These are phyloP conservation scores for Luperina nickerlii DNA, from an alignment of 2,888 invertebrate species.

Conservation along the genomic window DNA sequence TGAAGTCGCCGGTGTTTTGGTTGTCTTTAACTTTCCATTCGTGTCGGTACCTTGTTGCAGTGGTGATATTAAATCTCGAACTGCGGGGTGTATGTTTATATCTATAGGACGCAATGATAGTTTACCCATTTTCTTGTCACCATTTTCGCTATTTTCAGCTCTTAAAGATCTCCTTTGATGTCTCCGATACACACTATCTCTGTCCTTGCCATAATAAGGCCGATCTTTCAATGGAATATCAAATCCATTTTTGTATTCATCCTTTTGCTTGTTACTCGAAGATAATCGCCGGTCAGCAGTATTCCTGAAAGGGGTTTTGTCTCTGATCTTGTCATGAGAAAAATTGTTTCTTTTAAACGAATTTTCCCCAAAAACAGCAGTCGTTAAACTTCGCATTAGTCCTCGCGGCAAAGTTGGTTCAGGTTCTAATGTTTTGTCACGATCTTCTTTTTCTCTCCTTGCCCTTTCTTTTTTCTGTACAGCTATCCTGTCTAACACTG, in stretches of 20 bases:
- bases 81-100: constrained; percentile 85
- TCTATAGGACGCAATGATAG: constrained; percentile 90
- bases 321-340: constrained; percentile 90
- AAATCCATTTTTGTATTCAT: constrained; percentile 83
- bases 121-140: constrained; percentile 86
- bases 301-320: constrained; percentile 92
- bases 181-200: constrained; percentile 87
- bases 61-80: constrained; percentile 90
- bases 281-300: constrained; percentile 85
- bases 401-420: constrained; percentile 85
- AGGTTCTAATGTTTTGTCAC: constrained; percentile 93
- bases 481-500: constrained; percentile 93
- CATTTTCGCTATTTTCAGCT: constrained; percentile 92
- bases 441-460: constrained; percentile 88
- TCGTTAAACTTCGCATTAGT: constrained; percentile 93
- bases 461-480: constrained; percentile 90
- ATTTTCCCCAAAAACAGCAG: constrained; percentile 93
- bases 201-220: constrained; percentile 84
- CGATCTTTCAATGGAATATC: constrained; percentile 79
- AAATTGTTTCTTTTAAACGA: constrained; percentile 87
- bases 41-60: constrained; percentile 80
- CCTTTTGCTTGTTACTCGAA: constrained; percentile 81
- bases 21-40: constrained; percentile 72
- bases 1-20: constrained; percentile 84
- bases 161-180: constrained; percentile 91